Conservation (phyloP, 2,888 invertebrate species). For the Pomacea canaliculata region DNA sequence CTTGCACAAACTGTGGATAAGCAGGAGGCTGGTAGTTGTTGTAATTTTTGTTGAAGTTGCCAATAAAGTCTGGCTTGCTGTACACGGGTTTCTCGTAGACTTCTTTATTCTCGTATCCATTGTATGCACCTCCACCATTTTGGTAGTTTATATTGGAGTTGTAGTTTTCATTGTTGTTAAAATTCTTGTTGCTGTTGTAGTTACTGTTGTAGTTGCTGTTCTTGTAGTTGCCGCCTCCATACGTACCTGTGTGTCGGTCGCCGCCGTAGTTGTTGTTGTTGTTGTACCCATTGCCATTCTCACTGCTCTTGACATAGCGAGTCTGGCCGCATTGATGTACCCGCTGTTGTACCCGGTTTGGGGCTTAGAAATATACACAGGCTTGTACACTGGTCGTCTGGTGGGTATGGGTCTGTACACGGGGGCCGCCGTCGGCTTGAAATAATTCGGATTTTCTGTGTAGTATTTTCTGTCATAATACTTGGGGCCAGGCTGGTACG, state of each 20-base stretch:
- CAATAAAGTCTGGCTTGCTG: neutral
- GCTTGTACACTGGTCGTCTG: neutral
- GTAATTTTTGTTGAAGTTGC: slow-evolving; percentile 7
- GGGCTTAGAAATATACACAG: neutral
- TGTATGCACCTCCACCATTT: neutral
- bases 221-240: neutral
- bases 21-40: neutral
- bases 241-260: neutral
- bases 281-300: neutral
- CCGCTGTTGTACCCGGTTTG: neutral
- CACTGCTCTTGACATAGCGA: neutral
- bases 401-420: slow-evolving; percentile 1
- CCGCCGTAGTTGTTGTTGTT: neutral
- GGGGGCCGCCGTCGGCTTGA: neutral
- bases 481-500: slow-evolving; percentile 1
- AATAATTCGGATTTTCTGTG: slow-evolving; percentile 3
- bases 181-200: neutral
- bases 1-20: too few relatives aligned
- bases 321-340: neutral
- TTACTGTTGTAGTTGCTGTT: neutral
- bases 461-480: slow-evolving; percentile 2
- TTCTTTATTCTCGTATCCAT: neutral
- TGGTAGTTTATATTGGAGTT: neutral
- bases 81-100: neutral
- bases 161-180: neutral